Percentiles rank a stretch among this genome's conserved stretches.
Conservation (phyloP, 2,113 vertebrate species). For the Macrotis lagotis region DNA sequence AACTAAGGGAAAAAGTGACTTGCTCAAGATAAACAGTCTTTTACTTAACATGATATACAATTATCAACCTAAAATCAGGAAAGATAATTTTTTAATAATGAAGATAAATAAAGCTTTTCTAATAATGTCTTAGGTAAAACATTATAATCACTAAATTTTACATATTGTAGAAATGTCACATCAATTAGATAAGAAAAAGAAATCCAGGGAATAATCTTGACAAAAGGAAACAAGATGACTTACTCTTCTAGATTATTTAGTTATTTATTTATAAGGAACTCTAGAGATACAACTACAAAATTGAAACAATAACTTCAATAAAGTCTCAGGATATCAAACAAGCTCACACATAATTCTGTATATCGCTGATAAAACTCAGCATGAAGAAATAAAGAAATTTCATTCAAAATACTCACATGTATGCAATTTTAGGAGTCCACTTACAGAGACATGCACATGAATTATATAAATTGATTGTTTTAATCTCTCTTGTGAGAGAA, state of each 20-base stretch:
- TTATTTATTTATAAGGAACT: background rate
- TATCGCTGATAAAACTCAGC: background rate
- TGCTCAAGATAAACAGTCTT: background rate
- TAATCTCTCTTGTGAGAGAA: background rate
- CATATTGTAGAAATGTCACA: background rate
- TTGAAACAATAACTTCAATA: background rate
- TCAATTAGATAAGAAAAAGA: background rate
- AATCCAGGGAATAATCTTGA: background rate
- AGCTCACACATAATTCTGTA: background rate
- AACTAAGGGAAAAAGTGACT: too few species aligned
- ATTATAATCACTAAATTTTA: background rate
- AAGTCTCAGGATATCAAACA: background rate
- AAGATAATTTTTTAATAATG: background rate
- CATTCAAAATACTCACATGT: background rate
- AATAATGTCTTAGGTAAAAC: background rate
- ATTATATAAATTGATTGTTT: background rate
- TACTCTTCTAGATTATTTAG: background rate
- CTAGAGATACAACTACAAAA: background rate
- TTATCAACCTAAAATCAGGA: background rate
- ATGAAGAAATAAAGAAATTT: background rate
- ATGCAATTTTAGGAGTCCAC: background rate
- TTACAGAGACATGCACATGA: background rate
- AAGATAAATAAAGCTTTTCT: background rate
- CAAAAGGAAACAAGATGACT: background rate
- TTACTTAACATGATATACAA: background rate